Conservation (phyloP, 2,888 invertebrate genomes). For the Entomobrya proxima region DNA sequence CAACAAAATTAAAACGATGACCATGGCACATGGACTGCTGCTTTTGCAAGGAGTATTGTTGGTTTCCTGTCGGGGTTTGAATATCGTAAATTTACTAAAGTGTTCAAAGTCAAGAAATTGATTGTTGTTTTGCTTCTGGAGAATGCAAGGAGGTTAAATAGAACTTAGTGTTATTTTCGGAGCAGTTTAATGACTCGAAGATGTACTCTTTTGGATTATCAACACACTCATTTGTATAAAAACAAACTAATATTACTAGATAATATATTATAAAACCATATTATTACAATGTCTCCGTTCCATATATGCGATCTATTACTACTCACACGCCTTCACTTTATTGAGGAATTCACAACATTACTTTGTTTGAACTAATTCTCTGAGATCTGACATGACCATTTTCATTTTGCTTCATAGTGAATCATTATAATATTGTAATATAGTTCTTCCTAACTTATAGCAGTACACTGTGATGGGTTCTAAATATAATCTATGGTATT, state of each 20-base stretch:
- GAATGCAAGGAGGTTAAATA: not conserved
- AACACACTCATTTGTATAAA: constrained; percentile 33
- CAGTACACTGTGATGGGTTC: not conserved
- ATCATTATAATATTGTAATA: constrained; percentile 21
- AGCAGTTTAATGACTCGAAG: constrained; percentile 5
- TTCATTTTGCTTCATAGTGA: constrained; percentile 54
- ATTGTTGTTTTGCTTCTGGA: not conserved
- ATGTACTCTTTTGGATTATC: constrained; percentile 11
- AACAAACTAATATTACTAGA: constrained; percentile 7
- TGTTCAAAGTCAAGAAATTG: constrained; percentile 11
- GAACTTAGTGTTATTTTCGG: not conserved
- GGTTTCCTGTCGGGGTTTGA: not conserved
- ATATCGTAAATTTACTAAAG: not conserved
- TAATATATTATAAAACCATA: not conserved
- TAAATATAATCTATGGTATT: constrained; percentile 35
- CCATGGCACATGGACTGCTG: constrained; percentile 19
- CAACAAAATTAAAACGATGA: not conserved
- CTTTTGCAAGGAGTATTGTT: not conserved
- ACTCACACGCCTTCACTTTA: not conserved
- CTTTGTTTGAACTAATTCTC: constrained; percentile 63
- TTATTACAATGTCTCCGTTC: not conserved
- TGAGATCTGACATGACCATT: constrained; percentile 70
- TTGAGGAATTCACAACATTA: constrained; percentile 58
- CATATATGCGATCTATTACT: not conserved
- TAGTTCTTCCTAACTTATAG: not conserved